These are phyloP conservation scores for Trachemys scripta DNA, from an alignment of 2,113 vertebrate species.

Conservation along the genomic window DNA sequence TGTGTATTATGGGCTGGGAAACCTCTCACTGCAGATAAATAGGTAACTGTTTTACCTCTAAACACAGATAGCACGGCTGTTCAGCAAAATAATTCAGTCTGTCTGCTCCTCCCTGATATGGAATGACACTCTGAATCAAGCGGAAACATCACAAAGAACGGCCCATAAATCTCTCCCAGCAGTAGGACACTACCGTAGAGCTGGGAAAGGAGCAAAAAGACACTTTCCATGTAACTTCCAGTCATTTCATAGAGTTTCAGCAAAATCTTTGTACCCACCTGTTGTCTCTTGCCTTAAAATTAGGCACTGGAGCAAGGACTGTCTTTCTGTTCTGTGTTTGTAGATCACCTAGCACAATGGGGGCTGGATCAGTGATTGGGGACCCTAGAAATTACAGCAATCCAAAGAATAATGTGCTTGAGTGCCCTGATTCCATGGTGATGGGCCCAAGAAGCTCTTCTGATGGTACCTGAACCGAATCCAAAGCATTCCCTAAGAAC, in stretches of 20 bases:
- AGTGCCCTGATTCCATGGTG: neutral
- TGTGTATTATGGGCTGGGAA: constrained; percentile 10
- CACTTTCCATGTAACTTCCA: neutral
- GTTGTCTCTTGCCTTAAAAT: neutral
- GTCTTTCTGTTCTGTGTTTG: neutral
- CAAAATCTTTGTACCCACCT: neutral
- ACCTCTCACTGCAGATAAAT: neutral
- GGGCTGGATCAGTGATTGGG: neutral
- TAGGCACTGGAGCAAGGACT: too few relatives aligned
- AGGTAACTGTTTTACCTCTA: constrained; percentile 3
- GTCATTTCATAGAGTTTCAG: neutral
- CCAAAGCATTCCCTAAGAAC: neutral
- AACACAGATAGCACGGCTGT: neutral
- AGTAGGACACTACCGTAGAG: neutral
- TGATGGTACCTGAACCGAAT: neutral
- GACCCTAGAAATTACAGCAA: too few relatives aligned
- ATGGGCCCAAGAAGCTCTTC: neutral
- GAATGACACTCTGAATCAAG: neutral
- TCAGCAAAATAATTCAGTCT: neutral
- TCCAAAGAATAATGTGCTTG: neutral
- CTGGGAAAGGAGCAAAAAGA: neutral
- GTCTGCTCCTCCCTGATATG: neutral
- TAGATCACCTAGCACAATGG: accelerated
- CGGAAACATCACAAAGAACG: neutral
- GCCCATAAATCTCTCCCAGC: neutral